These are phyloP conservation scores for Dicyrtoma fusca DNA, from an alignment of 2,888 invertebrate genomes.

Conservation along the genomic window DNA sequence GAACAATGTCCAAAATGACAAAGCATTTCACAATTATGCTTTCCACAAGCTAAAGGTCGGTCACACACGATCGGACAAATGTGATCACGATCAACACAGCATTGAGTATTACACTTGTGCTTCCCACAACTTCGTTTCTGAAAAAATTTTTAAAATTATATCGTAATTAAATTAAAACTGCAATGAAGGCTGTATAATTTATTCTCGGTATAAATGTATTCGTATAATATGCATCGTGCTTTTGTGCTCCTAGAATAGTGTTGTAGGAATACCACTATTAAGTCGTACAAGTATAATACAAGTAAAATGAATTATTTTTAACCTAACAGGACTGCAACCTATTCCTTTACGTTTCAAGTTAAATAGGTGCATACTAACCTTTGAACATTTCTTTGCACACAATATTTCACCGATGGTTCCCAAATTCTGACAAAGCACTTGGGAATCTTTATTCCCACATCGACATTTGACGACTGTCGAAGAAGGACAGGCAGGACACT, in stretches of 20 bases:
- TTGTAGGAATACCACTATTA: too few species aligned
- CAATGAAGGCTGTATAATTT: too few species aligned
- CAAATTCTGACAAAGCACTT: constrained; percentile 75
- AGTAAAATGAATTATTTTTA: too few species aligned
- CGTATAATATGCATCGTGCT: too few species aligned
- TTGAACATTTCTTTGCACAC: constrained; percentile 89
- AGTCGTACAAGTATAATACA: too few species aligned
- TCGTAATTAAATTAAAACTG: too few species aligned
- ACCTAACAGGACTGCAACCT: too few species aligned
- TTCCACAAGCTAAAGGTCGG: constrained; percentile 80
- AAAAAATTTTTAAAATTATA: constrained; percentile 55
- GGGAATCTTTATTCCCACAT: constrained; percentile 82
- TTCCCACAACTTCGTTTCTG: constrained; percentile 80
- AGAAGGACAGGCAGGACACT: constrained; percentile 76
- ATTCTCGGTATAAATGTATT: too few species aligned
- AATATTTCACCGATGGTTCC: constrained; percentile 73
- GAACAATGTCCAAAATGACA: constrained; percentile 87
- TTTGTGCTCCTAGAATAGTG: too few species aligned
- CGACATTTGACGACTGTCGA: constrained; percentile 78
- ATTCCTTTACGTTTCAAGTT: too few species aligned
- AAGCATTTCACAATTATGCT: constrained; percentile 82
- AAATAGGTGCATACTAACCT: constrained; percentile 66
- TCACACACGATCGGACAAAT: constrained; percentile 82
- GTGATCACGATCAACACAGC: constrained; percentile 74
- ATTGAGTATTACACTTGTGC: constrained; percentile 86